Evolutionary conservation across 2,113 vertebrate species (phyloP).

Genomic region (Herpailurus yagouaroundi): DNA sequence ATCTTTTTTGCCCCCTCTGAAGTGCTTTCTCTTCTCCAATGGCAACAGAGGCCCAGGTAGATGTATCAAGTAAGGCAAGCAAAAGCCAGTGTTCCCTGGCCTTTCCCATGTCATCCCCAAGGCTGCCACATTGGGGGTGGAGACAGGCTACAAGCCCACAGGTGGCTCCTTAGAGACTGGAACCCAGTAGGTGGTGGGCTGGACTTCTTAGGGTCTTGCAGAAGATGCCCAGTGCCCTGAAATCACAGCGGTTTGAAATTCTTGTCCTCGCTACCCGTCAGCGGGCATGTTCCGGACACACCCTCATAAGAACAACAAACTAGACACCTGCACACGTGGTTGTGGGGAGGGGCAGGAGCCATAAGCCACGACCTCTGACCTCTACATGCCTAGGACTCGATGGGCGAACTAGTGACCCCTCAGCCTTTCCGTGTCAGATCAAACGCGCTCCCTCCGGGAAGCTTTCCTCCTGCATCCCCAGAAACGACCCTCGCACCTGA

Average conservation of each 20-base stretch:
- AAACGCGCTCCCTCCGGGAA: background rate
- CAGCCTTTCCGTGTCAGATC: background rate
- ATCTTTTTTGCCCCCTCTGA: rapidly evolving
- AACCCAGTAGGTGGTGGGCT: background rate
- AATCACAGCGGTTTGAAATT: background rate
- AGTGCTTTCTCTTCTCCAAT: background rate
- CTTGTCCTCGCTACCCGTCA: background rate
- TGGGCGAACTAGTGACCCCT: background rate
- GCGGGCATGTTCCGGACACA: background rate
- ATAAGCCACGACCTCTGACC: background rate
- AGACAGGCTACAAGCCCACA: no score
- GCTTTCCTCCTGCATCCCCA: background rate
- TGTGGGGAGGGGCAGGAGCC: background rate
- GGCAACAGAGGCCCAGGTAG: background rate
- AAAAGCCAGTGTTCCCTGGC: background rate
- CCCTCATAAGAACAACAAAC: background rate
- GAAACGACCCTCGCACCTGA: background rate
- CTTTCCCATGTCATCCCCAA: background rate
- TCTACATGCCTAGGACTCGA: background rate
- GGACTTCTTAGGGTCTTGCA: background rate
- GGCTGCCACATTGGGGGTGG: background rate
- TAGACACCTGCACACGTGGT: background rate
- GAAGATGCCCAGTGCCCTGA: background rate
- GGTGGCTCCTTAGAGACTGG: background rate
- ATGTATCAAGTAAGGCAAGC: background rate